Evolutionary conservation across 2,797 vertebrate species (phyloP), one percentile per base, ranked within the genome.

Genomic region (Meriones psammophilus): DNA sequence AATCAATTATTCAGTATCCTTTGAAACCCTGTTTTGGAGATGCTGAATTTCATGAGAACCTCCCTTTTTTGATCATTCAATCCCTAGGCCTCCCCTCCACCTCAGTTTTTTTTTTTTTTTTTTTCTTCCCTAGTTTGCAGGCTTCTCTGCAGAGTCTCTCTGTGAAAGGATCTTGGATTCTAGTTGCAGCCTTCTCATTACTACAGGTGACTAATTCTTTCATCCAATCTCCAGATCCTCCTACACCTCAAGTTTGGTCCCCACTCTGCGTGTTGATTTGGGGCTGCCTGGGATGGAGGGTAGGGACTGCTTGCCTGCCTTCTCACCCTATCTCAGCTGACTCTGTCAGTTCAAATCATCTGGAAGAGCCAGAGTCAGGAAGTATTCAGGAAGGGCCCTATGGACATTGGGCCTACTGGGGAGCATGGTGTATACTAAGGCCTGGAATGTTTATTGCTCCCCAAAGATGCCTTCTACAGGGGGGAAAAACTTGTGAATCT

Each of bases 401-500:
- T 87, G 85, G 78, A 93, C 79, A 94, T 17, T 92, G 71, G 88
- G 76, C 62, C 77, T 4, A 77, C 71, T 97, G 78, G 87, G 94
- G 46, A 89, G 24, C 92, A 18, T 88, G 71, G 28, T 85, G n/a
- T 54, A 92, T 92, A 54, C 94, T 97, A 96, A 97, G 91, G 33
- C 89, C 88, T 97, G 87, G 73, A 96, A 97, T 97, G 74, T 97
- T 80, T 97, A 73, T 97, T 97, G 92, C 68, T 97, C 91, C 94
- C 96, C 97, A 88, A 98, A 99, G 99, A 99, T 98, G 99, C 99
- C 71, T 99, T 99, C 98, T 99, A 99, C 98, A 98, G 99, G 98
- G 99, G 99, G 87, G 99, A 99, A 98, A 99, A 99, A 88, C 99
- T 99, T 98, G 99, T 99, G 98, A 99, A 98, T 98, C 98, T 99